Conservation (phyloP, 2,797 vertebrate species). For the Labroides dimidiatus region DNA sequence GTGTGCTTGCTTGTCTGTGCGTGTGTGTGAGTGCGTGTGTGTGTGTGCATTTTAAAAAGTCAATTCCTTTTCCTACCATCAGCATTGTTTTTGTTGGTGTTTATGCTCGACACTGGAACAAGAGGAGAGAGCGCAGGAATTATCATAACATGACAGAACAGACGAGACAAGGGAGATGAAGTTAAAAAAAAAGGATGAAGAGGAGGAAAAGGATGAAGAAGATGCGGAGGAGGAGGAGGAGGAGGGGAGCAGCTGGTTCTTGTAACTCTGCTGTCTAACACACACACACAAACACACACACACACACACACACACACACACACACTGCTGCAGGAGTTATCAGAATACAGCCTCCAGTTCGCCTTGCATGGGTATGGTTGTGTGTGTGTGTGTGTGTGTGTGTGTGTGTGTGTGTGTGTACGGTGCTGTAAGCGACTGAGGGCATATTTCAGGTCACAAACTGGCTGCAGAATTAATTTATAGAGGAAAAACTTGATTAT, state of each 20-base stretch:
- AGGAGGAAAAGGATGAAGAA: slow-evolving; percentile 15
- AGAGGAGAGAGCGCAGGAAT: slow-evolving; percentile 39
- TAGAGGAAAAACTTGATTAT: slow-evolving; percentile 76
- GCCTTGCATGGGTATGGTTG: slow-evolving; percentile 16
- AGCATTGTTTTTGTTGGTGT: slow-evolving; percentile 44
- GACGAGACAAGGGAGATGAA: slow-evolving; percentile 38
- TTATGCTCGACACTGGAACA: slow-evolving; percentile 47
- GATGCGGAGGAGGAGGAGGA: slow-evolving; percentile 25
- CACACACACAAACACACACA: no score
- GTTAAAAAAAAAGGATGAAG: slow-evolving; percentile 27
- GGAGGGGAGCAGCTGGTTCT: slow-evolving; percentile 69
- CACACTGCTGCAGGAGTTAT: slow-evolving; percentile 67
- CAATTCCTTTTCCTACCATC: not conserved
- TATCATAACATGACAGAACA: slow-evolving; percentile 55
- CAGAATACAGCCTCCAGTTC: slow-evolving; percentile 52
- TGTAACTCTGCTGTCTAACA: slow-evolving; percentile 56
- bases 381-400: slow-evolving; percentile 31
- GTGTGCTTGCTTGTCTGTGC: slow-evolving; percentile 1
- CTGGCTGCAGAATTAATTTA: slow-evolving; percentile 76
- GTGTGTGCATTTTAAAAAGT: slow-evolving; percentile 2
- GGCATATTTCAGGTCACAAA: slow-evolving; percentile 78
- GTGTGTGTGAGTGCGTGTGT: not conserved
- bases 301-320: not conserved
- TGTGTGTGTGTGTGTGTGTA: slow-evolving; percentile 11
- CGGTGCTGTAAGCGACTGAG: slow-evolving; percentile 52